Percentiles rank a stretch among this genome's conserved stretches.
phyloP scores from a whole-genome alignment of 1,140 invertebrate genomes.

The Papilio glaucus region DNA sequence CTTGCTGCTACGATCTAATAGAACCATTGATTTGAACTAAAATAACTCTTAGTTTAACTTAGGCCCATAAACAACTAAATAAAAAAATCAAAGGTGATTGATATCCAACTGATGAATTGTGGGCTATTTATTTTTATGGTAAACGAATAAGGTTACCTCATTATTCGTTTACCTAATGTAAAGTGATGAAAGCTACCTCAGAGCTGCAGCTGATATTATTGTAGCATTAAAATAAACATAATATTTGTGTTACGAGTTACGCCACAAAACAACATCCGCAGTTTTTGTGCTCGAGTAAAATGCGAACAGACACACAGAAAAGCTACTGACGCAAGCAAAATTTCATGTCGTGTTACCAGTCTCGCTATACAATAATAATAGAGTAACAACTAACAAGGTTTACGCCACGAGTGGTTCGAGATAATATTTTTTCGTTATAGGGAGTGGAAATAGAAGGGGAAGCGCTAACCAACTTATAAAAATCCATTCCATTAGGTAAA shows the following conservation, averaged over 20 bases:
- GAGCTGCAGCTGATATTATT: background rate
- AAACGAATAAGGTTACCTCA: no score
- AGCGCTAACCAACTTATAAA: constrained; percentile 30
- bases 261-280: constrained; percentile 2
- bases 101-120: no score
- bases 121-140: no score
- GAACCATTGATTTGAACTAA: background rate
- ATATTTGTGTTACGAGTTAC: background rate
- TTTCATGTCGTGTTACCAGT: constrained; percentile 25
- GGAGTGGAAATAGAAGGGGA: background rate
- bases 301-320: background rate
- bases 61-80: no score
- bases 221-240: background rate
- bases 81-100: no score
- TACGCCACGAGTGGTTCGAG: constrained; percentile 27
- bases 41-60: no score
- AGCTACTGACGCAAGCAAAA: constrained; percentile 29
- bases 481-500: constrained; percentile 32
- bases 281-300: constrained; percentile 27
- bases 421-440: constrained; percentile 30
- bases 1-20: background rate
- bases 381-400: constrained; percentile 32
- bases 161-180: no score
- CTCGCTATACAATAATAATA: constrained; percentile 30
- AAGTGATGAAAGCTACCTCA: no score